phyloP scores from a whole-genome alignment of 53 echinoderm and acorn worm species.

The Crossaster papposus region DNA sequence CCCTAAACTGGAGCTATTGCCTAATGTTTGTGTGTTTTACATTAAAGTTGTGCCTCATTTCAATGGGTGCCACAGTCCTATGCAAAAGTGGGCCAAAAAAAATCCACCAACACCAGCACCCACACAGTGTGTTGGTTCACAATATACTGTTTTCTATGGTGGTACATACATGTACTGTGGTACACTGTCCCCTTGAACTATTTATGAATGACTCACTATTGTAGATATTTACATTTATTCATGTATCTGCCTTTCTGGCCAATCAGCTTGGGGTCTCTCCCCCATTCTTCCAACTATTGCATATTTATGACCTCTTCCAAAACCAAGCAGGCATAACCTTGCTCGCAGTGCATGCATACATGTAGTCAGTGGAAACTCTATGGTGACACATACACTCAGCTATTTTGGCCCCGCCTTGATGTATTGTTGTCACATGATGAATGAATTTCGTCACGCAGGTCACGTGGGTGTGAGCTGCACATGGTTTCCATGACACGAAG shows the following conservation, averaged over 20 bases:
- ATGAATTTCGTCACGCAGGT: not conserved
- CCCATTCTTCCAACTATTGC: not conserved
- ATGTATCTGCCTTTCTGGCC: not conserved
- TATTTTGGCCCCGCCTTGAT: not conserved
- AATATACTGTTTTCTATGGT: not conserved
- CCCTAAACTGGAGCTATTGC: not conserved
- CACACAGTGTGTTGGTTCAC: not conserved
- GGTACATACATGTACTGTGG: not conserved
- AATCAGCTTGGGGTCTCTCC: not conserved
- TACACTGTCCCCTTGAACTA: not conserved
- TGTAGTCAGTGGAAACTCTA: not conserved
- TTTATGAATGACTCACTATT: not conserved
- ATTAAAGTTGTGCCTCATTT: not conserved
- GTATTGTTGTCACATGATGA: not conserved
- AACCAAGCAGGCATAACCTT: not conserved
- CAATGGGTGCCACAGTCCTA: not conserved
- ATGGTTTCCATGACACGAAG: not conserved
- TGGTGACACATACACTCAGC: not conserved
- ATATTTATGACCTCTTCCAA: not conserved
- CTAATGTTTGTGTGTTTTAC: constrained; percentile 8
- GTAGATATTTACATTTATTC: not conserved
- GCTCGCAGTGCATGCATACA: not conserved
- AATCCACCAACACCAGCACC: not conserved
- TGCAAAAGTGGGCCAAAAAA: not conserved
- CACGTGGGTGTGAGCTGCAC: not conserved